Percentiles rank a stretch among this genome's conserved stretches.
phyloP scores from a whole-genome alignment of 2,113 vertebrate species.

The Rhagologus leucostigma region DNA sequence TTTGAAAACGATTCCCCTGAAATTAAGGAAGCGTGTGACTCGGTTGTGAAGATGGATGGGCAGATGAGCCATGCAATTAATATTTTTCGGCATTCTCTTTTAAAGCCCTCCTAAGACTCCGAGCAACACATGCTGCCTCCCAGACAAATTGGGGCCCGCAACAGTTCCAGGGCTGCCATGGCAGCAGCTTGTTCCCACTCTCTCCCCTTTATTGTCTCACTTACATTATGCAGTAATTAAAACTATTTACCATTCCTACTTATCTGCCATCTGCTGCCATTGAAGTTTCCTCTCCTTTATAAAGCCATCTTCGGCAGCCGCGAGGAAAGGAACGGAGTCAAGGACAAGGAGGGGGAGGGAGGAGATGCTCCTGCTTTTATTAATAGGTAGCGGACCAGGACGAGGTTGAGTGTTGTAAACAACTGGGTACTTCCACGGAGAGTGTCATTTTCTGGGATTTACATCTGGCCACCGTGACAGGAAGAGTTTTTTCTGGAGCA shows the following conservation, averaged over 20 bases:
- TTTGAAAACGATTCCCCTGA: conserved; percentile 82
- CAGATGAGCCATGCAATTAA: conserved; percentile 85
- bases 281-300: conserved; percentile 68
- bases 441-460: background rate
- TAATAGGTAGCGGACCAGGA: conserved; percentile 29
- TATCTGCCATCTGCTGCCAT: conserved; percentile 80
- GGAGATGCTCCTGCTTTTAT: background rate
- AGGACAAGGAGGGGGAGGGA: background rate
- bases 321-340: conserved; percentile 28
- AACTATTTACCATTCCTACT: conserved; percentile 87
- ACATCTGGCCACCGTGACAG: fast-evolving
- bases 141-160: conserved; percentile 80
- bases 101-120: conserved; percentile 81
- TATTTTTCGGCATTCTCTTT: conserved; percentile 79
- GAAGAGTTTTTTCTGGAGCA: background rate
- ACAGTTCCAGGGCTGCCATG: conserved; percentile 70
- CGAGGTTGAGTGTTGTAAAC: background rate
- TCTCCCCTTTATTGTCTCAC: conserved; percentile 81
- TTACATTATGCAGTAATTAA: conserved; percentile 88
- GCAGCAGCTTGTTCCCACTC: conserved; percentile 75
- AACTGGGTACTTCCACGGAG: background rate
- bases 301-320: conserved; percentile 60
- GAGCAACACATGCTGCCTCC: conserved; percentile 74
- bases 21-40: conserved; percentile 81
- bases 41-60: conserved; percentile 83